phyloP scores from a whole-genome alignment of 2,888 invertebrate genomes.

The Orchesella flavescens region DNA sequence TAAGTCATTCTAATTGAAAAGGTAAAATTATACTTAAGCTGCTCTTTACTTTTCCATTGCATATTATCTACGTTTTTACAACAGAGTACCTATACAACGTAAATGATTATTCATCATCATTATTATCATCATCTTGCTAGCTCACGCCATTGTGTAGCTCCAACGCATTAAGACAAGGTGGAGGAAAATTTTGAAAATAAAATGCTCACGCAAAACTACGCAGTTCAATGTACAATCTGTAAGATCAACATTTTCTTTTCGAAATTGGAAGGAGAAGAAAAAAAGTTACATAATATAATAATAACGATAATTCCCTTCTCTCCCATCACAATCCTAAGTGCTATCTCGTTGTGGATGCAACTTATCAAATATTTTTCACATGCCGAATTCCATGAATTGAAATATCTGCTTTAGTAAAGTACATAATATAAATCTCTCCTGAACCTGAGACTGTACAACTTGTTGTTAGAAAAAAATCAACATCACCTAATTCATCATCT shows the following conservation, averaged over 20 bases:
- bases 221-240: neutral
- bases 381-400: constrained; percentile 20
- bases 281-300: neutral
- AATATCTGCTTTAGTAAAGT: constrained; percentile 19
- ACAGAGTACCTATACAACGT: too few relatives aligned
- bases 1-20: neutral
- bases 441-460: too few relatives aligned
- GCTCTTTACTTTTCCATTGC: neutral
- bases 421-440: neutral
- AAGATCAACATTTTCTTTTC: neutral
- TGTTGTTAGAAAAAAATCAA: neutral
- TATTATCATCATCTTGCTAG: too few relatives aligned
- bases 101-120: neutral
- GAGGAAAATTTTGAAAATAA: neutral
- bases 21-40: neutral
- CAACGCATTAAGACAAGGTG: too few relatives aligned
- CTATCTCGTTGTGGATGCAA: neutral
- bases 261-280: neutral
- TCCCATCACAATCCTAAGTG: neutral
- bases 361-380: neutral
- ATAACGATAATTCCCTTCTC: neutral
- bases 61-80: too few relatives aligned
- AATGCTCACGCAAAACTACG: neutral
- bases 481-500: neutral
- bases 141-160: neutral